phyloP scores from a whole-genome alignment of 2,888 invertebrate species.

The Anoplius nigerrimus region DNA sequence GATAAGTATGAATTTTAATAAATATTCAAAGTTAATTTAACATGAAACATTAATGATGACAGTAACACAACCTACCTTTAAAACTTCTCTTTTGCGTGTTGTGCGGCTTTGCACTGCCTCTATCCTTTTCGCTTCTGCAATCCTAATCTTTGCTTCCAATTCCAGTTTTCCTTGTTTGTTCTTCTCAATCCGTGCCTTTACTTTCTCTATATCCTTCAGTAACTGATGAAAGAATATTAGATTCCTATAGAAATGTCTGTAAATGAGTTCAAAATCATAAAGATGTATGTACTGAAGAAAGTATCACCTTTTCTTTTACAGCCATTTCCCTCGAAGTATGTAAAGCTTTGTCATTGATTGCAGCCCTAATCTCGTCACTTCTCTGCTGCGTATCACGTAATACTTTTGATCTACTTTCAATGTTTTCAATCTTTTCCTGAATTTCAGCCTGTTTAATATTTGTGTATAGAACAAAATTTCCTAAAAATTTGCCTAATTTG shows the following conservation, averaged over 20 bases:
- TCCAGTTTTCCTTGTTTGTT: conserved; percentile 28
- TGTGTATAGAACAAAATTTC: conserved; percentile 60
- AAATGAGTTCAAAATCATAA: conserved; percentile 5
- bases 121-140: conserved; percentile 37
- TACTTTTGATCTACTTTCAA: conserved; percentile 26
- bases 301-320: conserved; percentile 48
- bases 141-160: conserved; percentile 23
- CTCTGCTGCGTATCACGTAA: conserved; percentile 36
- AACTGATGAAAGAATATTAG: conserved; percentile 32
- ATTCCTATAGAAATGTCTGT: not conserved
- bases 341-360: conserved; percentile 39
- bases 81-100: conserved; percentile 35
- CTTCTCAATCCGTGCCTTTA: conserved; percentile 22
- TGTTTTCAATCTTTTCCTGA: conserved; percentile 37
- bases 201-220: conserved; percentile 39
- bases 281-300: not conserved
- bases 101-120: conserved; percentile 26
- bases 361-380: conserved; percentile 31
- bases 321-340: conserved; percentile 42
- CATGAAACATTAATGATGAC: not conserved
- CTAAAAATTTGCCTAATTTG: conserved; percentile 51
- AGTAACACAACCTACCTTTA: conserved; percentile 39
- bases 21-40: not conserved
- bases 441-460: conserved; percentile 42
- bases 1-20: not conserved